Base-by-base conservation (phyloP, 2,113 vertebrate species). In the Megaleporinus macrocephalus region DNA sequence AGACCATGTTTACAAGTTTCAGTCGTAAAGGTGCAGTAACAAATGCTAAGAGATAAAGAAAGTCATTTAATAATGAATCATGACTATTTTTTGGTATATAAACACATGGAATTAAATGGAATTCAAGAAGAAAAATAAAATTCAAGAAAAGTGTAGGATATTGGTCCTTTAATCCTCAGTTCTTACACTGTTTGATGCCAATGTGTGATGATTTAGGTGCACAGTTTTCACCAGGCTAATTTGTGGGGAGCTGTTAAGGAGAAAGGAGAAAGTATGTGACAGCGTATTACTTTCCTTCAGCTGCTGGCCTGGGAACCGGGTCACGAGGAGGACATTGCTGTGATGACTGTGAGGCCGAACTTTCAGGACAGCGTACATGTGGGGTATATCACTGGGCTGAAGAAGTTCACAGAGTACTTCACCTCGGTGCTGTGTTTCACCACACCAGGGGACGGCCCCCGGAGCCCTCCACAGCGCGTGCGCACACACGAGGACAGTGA, bases 401-500 rank as follows among this genome's bases (percentile, higher is more conserved):
- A 96, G 89, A 99, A 95, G 89, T 99, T 96, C 88, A 93, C 97
- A 0, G 96, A 97, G 73, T 99, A 99, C 88, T 92, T 95, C 87
- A 94, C 94, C 3, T 98, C 98, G 0, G 97, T 96, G 73, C 89
- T 99, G 62, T 99, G 98, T 90, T 99, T 98, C 93, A 99, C 98
- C 63, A 98, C 96, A 1, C 98, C 98, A 0, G 98, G 98, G 27
- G 98, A 99, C 0, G 98, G 98, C 33, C 98, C 98, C 0, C 97
- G 96, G 81, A 99, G 98, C 91, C 85, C 92, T 0, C 92, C 97
- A 0, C 96, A 96, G 89, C 94, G 95, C 61, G 84, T 96, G 83
- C 96, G 95, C 91, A 98, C 98, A 85, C 97, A 98, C 11, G 97
- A 99, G 92, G 98, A 99, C 0, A 97, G 98, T 99, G 93, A 93